A percentile compares a stretch with the other conserved stretches of the same genome.
phyloP scores from a whole-genome alignment of 2,113 vertebrate genomes.

The Xiphophorus maculatus region DNA sequence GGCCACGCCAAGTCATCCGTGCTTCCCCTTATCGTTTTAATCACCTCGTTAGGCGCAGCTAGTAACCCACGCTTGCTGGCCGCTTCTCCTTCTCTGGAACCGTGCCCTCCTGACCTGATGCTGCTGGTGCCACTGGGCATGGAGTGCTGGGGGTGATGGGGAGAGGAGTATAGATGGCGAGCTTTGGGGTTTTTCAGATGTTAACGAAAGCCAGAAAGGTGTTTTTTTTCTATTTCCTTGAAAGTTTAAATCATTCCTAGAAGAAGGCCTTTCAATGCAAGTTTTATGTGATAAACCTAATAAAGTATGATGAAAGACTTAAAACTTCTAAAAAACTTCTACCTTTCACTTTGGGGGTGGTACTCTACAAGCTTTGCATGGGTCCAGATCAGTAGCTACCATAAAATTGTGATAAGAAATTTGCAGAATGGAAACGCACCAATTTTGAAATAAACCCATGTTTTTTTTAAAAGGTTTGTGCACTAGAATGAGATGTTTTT shows the following conservation, averaged over 20 bases:
- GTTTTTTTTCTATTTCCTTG: not conserved
- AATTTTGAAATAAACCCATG: too few relatives aligned
- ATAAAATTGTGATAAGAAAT: too few relatives aligned
- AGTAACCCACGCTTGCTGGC: slow-evolving; percentile 73
- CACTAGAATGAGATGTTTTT: too few relatives aligned
- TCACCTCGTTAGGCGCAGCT: slow-evolving; percentile 82
- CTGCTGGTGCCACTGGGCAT: slow-evolving; percentile 66
- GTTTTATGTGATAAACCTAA: too few relatives aligned
- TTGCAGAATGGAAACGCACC: too few relatives aligned
- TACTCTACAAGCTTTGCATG: too few relatives aligned
- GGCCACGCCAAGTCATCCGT: slow-evolving; percentile 78
- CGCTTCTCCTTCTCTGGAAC: slow-evolving; percentile 66
- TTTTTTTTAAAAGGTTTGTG: too few relatives aligned
- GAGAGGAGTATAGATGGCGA: slow-evolving; percentile 1
- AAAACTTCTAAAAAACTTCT: too few relatives aligned
- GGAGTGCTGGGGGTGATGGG: slow-evolving; percentile 44
- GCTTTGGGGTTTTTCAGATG: not conserved
- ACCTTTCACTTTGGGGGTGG: too few relatives aligned
- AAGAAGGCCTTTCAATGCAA: too few relatives aligned
- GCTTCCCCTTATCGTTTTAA: slow-evolving; percentile 81
- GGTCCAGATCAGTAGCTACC: too few relatives aligned
- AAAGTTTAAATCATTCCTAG: not conserved
- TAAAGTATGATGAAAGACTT: too few relatives aligned
- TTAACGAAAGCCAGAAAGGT: not conserved
- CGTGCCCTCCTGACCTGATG: slow-evolving; percentile 61